A percentile compares a stretch with the other conserved stretches of the same genome.
These are phyloP conservation scores for Hirtodrosophila histrioides DNA, from an alignment of 2,888 invertebrate genomes.

Conservation along the genomic window DNA sequence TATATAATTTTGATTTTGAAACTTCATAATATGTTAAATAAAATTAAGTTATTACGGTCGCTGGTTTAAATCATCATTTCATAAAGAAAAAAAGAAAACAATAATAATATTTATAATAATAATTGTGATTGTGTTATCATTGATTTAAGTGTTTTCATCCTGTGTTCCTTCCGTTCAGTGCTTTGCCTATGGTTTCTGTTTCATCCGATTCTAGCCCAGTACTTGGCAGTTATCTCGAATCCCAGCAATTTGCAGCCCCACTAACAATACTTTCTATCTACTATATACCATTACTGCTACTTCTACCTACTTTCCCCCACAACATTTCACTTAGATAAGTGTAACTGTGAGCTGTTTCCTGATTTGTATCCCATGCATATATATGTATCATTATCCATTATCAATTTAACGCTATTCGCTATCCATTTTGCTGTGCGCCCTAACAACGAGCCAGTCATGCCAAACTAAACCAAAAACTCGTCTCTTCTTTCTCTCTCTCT, in stretches of 20 bases:
- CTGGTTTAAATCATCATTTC: too few relatives aligned
- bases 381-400: not conserved
- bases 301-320: too few relatives aligned
- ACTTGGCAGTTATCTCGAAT: constrained; percentile 31
- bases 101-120: too few relatives aligned
- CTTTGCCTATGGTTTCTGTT: constrained; percentile 8
- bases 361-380: too few relatives aligned
- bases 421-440: constrained; percentile 41
- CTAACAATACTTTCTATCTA: constrained; percentile 5
- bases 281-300: too few relatives aligned
- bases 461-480: constrained; percentile 24
- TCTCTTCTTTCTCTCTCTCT: constrained; percentile 12
- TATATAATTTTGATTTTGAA: not conserved
- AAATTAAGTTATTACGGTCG: too few relatives aligned
- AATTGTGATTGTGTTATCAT: not conserved
- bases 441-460: constrained; percentile 5
- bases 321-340: too few relatives aligned
- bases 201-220: constrained; percentile 9
- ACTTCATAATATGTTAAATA: too few relatives aligned
- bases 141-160: constrained; percentile 10
- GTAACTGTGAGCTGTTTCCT: too few relatives aligned
- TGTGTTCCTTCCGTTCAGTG: constrained; percentile 12
- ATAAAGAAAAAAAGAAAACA: too few relatives aligned
- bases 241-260: constrained; percentile 23
- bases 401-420: constrained; percentile 44